These are phyloP conservation scores for Aphaenogaster ashmeadi DNA, from an alignment of 1,140 invertebrate genomes.

Conservation along the genomic window DNA sequence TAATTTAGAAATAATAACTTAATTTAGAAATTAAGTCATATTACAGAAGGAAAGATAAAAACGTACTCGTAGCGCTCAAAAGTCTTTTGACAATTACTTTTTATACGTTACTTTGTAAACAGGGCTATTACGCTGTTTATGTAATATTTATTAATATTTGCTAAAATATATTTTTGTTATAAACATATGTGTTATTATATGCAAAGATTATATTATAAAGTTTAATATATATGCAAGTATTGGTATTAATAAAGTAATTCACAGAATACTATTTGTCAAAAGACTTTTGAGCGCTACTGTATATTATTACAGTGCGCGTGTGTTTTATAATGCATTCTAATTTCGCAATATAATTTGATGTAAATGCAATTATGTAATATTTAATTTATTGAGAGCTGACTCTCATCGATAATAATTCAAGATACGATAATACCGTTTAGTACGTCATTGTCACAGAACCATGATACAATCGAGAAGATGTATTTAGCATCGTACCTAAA, in stretches of 20 bases:
- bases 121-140: too few relatives aligned
- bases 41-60: neutral
- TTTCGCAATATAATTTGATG: conserved; percentile 2
- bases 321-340: neutral
- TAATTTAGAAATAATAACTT: conserved; percentile 37
- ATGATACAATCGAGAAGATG: conserved; percentile 21
- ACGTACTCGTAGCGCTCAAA: too few relatives aligned
- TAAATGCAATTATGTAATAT: neutral
- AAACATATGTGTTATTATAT: too few relatives aligned
- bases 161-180: too few relatives aligned
- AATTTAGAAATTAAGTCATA: conserved; percentile 21
- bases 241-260: too few relatives aligned
- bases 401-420: neutral
- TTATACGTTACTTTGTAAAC: too few relatives aligned
- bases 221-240: too few relatives aligned
- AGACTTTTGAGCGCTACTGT: neutral
- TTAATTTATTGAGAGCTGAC: neutral
- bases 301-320: neutral
- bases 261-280: too few relatives aligned
- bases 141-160: too few relatives aligned
- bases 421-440: neutral
- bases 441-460: neutral
- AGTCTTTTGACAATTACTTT: too few relatives aligned
- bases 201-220: too few relatives aligned
- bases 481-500: conserved; percentile 6